Base-by-base conservation (phyloP, 2,888 invertebrate species). In the Drosophila neonasuta region DNA sequence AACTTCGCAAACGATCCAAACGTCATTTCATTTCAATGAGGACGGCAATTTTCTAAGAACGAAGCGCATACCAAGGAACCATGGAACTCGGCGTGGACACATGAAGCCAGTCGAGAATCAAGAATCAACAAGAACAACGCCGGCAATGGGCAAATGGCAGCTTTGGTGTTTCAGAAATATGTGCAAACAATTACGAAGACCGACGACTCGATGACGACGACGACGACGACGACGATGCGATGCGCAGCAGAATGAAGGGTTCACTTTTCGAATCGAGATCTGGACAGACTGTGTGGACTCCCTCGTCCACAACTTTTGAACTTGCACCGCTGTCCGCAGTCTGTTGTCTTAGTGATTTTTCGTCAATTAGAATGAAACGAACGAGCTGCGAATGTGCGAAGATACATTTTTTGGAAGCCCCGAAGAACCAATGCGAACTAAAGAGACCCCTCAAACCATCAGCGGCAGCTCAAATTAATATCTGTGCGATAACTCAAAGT, bases 11-110 rank as follows among this genome's bases (percentile, higher is more conserved):
- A 48, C 74, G 64, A 71, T 77, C 74, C 70, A 68, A 83, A 61
- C 84, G 74, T 82, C 78, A 81, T 81, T 81, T 81, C 74, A 86
- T 85, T 81, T 81, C 86, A 85, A 81, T 85, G 75, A 77, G 80
- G 83, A 82, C 80, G 86, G 83, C 80, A 85, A 81, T 83, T 83
- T 83, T 83, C 83, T 83, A 86, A 83, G 83, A 83, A 80, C 80
- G 80, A 78, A 78, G 84, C 86, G 84, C 84, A 82, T 86, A 83
- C 84, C 81, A 63, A 54, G 74, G 68, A 77, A 72, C 60, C 86
- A 83, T 32, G 46, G 48, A 56, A 48, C 48, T 32, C 24, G 42
- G 13, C 24, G 29, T 17, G 39, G 56, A 42, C 29, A 34, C 36
- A 15, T 34, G 11, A 34, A 46, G 9, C 68, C 85, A 39, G 44